phyloP scores from a whole-genome alignment of 2,797 vertebrate species.

The Tenualosa ilisha region DNA sequence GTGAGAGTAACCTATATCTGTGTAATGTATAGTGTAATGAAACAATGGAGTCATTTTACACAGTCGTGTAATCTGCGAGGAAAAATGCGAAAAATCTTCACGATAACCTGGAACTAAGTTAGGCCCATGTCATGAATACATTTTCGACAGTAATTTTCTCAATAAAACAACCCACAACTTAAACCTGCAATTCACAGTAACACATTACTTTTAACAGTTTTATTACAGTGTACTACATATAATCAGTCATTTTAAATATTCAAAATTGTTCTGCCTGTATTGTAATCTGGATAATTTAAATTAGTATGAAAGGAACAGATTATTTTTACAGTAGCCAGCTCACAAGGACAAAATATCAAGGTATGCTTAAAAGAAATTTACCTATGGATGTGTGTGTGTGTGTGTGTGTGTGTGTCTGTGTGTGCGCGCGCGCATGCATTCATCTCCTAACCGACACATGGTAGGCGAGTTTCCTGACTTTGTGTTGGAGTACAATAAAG shows the following conservation, averaged over 20 bases:
- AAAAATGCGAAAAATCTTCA: no score
- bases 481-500: constrained; percentile 76
- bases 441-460: constrained; percentile 50
- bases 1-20: not conserved
- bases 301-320: no score
- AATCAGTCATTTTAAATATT: not conserved
- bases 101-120: not conserved
- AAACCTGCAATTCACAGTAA: not conserved
- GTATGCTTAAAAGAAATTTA: not conserved
- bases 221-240: no score
- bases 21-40: not conserved
- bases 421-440: not conserved
- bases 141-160: not conserved
- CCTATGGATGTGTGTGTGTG: not conserved
- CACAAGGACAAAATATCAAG: not conserved
- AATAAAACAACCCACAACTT: not conserved
- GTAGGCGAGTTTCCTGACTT: constrained; percentile 79
- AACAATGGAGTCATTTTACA: not conserved
- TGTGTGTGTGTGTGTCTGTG: constrained; percentile 16
- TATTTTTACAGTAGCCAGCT: no score
- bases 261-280: not conserved
- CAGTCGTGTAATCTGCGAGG: no score
- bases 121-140: not conserved
- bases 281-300: not conserved
- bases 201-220: not conserved